These are phyloP conservation scores for Dryadula phaetusa DNA, from an alignment of 2,888 invertebrate genomes.

Conservation along the genomic window DNA sequence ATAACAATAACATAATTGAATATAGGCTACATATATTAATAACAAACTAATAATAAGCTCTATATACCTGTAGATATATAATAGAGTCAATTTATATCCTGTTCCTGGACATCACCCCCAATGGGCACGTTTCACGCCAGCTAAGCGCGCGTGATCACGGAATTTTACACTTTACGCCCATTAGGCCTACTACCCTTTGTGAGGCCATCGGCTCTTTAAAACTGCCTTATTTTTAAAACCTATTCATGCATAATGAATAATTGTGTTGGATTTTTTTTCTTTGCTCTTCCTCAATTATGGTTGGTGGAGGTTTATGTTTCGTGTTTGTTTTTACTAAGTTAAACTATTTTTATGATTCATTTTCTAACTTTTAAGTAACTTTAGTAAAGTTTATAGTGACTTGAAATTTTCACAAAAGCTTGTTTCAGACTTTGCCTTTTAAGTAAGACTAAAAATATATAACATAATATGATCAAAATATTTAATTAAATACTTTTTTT, in stretches of 20 bases:
- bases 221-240: conserved; percentile 46
- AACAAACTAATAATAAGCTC: conserved; percentile 13
- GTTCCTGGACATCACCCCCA: conserved; percentile 53
- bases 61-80: conserved; percentile 28
- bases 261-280: conserved; percentile 15
- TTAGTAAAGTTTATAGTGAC: no score
- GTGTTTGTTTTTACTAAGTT: no score
- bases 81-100: conserved; percentile 44
- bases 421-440: no score
- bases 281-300: background rate
- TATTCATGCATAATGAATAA: conserved; percentile 25
- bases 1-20: background rate
- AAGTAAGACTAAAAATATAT: no score
- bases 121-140: conserved; percentile 55
- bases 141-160: conserved; percentile 53
- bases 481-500: no score
- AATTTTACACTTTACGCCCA: conserved; percentile 58
- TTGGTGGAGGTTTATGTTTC: background rate
- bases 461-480: no score
- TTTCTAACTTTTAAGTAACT: no score
- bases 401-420: no score
- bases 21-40: background rate
- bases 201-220: conserved; percentile 50
- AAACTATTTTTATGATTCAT: no score
- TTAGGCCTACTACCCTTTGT: conserved; percentile 60